A percentile compares a stretch with the other conserved stretches of the same genome.
Conservation (phyloP, 2,888 invertebrate species). For the Hylaea fasciaria region DNA sequence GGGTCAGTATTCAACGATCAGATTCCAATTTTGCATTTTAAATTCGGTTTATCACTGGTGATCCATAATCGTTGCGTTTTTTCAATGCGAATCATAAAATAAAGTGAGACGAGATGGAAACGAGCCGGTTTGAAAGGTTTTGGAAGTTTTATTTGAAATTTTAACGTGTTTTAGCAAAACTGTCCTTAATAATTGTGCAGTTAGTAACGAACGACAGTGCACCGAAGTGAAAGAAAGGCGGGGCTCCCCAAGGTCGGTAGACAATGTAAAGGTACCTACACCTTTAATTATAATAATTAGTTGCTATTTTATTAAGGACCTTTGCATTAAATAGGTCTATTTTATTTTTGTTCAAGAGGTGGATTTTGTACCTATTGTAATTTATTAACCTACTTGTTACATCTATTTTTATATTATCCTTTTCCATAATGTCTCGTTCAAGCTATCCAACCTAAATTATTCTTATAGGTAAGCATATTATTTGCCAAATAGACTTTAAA, state of each 20-base stretch:
- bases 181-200: constrained; percentile 9
- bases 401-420: not conserved
- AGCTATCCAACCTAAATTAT: too few species aligned
- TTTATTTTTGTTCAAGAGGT: not conserved
- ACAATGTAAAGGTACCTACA: constrained; percentile 28
- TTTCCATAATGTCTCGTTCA: constrained; percentile 6
- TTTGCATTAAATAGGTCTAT: constrained; percentile 11
- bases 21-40: constrained; percentile 59
- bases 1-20: constrained; percentile 65
- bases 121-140: constrained; percentile 20
- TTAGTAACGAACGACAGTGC: constrained; percentile 22
- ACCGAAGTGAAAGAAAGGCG: constrained; percentile 42
- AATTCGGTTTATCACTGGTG: constrained; percentile 60
- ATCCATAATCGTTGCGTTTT: constrained; percentile 44
- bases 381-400: not conserved
- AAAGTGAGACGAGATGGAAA: constrained; percentile 33
- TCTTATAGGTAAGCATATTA: too few species aligned
- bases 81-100: constrained; percentile 42
- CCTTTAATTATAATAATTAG: too few species aligned
- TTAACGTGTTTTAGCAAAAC: constrained; percentile 17
- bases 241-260: constrained; percentile 39
- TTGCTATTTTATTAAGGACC: constrained; percentile 26
- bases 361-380: too few species aligned
- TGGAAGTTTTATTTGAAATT: constrained; percentile 20
- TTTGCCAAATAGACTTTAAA: too few species aligned